A percentile compares a stretch with the other conserved stretches of the same genome.
These are phyloP conservation scores for Spilosoma lubricipeda DNA, from an alignment of 2,888 invertebrate species.

Conservation along the genomic window DNA sequence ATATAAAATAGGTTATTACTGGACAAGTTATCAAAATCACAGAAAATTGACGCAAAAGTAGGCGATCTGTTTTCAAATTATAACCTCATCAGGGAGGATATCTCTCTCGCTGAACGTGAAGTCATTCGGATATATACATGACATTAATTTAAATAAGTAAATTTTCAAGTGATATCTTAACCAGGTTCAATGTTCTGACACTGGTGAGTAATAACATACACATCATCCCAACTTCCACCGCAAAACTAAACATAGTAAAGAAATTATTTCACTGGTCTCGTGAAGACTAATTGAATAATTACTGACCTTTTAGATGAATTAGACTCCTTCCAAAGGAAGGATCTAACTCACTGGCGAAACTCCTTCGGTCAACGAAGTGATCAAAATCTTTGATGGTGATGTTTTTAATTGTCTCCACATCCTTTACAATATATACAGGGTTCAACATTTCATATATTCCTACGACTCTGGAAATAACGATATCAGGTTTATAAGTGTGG, in stretches of 20 bases:
- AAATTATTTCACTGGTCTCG: not conserved
- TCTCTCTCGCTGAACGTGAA: too few species aligned
- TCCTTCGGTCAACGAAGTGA: slow-evolving; percentile 81
- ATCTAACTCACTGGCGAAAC: slow-evolving; percentile 66
- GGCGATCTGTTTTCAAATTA: too few species aligned
- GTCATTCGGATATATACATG: too few species aligned
- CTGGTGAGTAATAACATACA: too few species aligned
- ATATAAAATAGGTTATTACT: too few species aligned
- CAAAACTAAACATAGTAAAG: not conserved
- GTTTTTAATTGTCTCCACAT: slow-evolving; percentile 79
- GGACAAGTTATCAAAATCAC: too few species aligned
- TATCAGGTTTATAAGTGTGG: too few species aligned
- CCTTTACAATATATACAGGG: slow-evolving; percentile 38
- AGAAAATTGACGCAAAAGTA: too few species aligned
- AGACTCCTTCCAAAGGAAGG: slow-evolving; percentile 81
- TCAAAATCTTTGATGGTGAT: slow-evolving; percentile 85
- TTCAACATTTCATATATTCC: slow-evolving; percentile 11
- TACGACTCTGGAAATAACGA: slow-evolving; percentile 1
- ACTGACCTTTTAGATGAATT: slow-evolving; percentile 77
- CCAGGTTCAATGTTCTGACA: too few species aligned
- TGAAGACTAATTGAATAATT: not conserved
- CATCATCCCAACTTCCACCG: not conserved
- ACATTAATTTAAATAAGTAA: too few species aligned
- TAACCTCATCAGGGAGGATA: too few species aligned
- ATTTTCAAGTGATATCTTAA: too few species aligned